A percentile compares a stretch with the other conserved stretches of the same genome.
phyloP scores from a whole-genome alignment of 1,140 invertebrate species.

The Atta texana region DNA sequence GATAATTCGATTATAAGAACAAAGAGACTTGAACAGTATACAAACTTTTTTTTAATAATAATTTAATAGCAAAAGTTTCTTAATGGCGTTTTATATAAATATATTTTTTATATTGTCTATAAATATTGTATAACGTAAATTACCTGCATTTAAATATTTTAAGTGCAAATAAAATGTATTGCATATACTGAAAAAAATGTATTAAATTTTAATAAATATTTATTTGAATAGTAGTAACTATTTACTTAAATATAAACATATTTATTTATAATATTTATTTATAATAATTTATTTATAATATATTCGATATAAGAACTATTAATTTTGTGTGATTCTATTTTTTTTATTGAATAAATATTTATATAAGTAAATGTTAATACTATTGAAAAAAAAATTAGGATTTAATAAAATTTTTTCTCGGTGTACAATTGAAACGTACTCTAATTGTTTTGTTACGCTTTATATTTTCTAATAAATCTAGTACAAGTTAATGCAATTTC shows the following conservation, averaged over 20 bases:
- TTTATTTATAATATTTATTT: too few species aligned
- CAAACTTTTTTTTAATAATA: neutral
- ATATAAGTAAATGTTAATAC: too few species aligned
- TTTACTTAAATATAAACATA: too few species aligned
- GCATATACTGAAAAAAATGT: neutral
- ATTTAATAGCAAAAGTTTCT: neutral
- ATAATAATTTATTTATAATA: too few species aligned
- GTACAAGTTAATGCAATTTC: neutral
- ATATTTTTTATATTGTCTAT: neutral
- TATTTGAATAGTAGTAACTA: too few species aligned
- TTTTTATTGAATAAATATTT: too few species aligned
- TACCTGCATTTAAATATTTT: neutral
- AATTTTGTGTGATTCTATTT: too few species aligned
- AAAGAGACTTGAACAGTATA: neutral
- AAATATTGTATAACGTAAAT: neutral
- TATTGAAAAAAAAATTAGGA: too few species aligned
- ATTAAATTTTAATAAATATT: too few species aligned
- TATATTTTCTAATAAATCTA: neutral
- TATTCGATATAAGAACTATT: too few species aligned
- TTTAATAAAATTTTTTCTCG: too few species aligned
- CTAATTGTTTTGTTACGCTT: neutral
- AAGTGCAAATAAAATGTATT: neutral
- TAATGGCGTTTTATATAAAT: slow-evolving; percentile 1
- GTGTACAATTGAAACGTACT: neutral
- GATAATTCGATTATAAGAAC: slow-evolving; percentile 24